Conservation (phyloP, 1,140 invertebrate species). For the Nasonia vitripennis region DNA sequence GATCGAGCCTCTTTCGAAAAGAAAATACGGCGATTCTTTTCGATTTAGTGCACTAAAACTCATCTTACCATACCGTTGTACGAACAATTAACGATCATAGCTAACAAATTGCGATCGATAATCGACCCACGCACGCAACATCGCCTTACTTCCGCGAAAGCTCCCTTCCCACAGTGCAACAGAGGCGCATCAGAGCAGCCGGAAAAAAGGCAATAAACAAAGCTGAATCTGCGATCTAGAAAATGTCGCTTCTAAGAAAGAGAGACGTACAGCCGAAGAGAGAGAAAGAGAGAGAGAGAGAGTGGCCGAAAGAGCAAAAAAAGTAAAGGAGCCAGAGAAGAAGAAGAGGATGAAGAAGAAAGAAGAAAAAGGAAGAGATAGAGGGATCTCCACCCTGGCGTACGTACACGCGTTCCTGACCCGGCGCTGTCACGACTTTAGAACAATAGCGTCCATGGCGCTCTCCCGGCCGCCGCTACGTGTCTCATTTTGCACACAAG, state of each 20-base stretch:
- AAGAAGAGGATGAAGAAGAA: not conserved
- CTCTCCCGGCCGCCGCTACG: constrained; percentile 42
- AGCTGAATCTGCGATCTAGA: constrained; percentile 45
- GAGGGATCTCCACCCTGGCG: constrained; percentile 51
- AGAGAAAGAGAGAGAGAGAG: not conserved
- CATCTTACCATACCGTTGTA: not conserved
- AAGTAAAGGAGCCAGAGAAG: not conserved
- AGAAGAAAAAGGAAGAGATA: constrained; percentile 40
- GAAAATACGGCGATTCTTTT: too few relatives aligned
- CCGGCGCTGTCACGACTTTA: constrained; percentile 57
- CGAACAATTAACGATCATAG: not conserved
- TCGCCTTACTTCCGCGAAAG: not conserved
- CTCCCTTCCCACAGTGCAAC: not conserved
- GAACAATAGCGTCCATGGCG: constrained; percentile 56
- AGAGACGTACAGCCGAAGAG: constrained; percentile 38
- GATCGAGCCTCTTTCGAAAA: too few relatives aligned
- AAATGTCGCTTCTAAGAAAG: constrained; percentile 49
- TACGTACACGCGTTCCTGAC: constrained; percentile 59
- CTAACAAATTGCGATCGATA: too few relatives aligned
- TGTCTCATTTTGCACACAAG: constrained; percentile 57
- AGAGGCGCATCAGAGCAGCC: not conserved
- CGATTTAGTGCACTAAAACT: too few relatives aligned
- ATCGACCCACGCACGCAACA: not conserved
- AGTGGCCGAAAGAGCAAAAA: not conserved
- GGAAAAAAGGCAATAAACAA: constrained; percentile 24